Base-by-base conservation (phyloP, 1,140 invertebrate genomes). In the Mizuhopecten yessoensis region DNA sequence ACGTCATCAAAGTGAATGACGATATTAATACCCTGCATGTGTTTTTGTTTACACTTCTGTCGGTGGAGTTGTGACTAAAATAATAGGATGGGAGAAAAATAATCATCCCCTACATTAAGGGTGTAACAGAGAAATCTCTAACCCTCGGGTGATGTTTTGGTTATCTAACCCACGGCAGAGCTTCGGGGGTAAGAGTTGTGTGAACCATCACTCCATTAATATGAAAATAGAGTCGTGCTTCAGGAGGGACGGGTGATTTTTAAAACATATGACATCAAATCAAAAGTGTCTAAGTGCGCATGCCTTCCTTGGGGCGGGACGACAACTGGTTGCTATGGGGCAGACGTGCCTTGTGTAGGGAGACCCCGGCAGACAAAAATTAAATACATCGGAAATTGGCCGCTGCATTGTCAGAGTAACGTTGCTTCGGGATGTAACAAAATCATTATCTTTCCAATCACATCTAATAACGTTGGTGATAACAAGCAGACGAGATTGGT, bases 381-480 rank as follows among this genome's bases (percentile, higher is more conserved):
- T 75, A 75, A 75, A n/a, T 75, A 75, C 57, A 75, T 75, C 57
- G 57, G 57, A 75, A 75, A 75, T 75, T 5, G 57, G 29, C 57
- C 17, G 23, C 23, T 75, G 57, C 17, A 75, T n/a, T 75, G 57
- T 75, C 57, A 29, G 57, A 5, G 23, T 29, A 3, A 5, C n/a
- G 57, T 75, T 5, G 57, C 57, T 29, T 75, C 57, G 57, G 57
- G 57, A 75, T 75, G 57, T 75, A 75, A 75, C 57, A 75, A 75
- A 75, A 75, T n/a, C n/a, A 75, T 75, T 75, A 75, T 75, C 57
- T 75, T 75, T 29, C 57, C 57, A 75, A 75, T 75, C 57, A 75
- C 57, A 29, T 75, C n/a, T 75, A 75, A 75, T 75, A 75, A 75
- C 57, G 57, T 75, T 29, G n/a, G 57, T 29, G 57, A 75, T 75